A percentile compares a stretch with the other conserved stretches of the same genome.
Conservation (phyloP, 2,888 invertebrate genomes). For the Athalia cordata region DNA sequence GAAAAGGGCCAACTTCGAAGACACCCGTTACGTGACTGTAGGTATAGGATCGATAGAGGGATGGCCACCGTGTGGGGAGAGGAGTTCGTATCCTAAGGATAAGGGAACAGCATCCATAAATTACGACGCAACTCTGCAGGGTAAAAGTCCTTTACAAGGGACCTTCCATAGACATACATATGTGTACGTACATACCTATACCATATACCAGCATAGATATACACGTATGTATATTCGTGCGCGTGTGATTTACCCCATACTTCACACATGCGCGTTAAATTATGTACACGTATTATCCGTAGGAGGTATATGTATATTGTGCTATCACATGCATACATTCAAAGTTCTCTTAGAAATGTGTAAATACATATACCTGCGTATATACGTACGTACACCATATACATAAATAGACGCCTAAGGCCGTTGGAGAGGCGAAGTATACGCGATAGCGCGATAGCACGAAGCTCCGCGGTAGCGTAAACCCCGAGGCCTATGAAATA, state of each 20-base stretch:
- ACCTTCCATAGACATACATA: constrained; percentile 56
- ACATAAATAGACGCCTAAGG: constrained; percentile 44
- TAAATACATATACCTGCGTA: constrained; percentile 14
- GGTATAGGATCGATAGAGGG: constrained; percentile 72
- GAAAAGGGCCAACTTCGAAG: constrained; percentile 44
- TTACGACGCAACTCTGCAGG: constrained; percentile 72
- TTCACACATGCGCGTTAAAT: constrained; percentile 39
- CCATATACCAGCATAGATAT: constrained; percentile 7
- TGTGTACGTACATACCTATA: neutral
- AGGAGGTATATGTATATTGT: neutral
- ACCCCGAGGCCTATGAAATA: constrained; percentile 42
- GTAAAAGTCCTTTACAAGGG: constrained; percentile 72
- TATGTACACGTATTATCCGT: constrained; percentile 22
- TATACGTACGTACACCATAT: constrained; percentile 13
- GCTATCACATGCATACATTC: neutral
- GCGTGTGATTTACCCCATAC: constrained; percentile 23
- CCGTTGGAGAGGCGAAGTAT: constrained; percentile 31
- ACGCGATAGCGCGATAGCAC: constrained; percentile 40
- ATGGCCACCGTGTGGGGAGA: constrained; percentile 70
- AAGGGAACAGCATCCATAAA: constrained; percentile 73
- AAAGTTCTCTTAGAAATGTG: constrained; percentile 7
- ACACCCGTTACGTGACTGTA: constrained; percentile 67
- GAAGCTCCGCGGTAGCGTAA: constrained; percentile 32
- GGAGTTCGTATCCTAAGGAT: constrained; percentile 73
- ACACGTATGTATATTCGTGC: constrained; percentile 43